phyloP scores from a whole-genome alignment of 2,113 vertebrate species.

The Eidolon helvum region DNA sequence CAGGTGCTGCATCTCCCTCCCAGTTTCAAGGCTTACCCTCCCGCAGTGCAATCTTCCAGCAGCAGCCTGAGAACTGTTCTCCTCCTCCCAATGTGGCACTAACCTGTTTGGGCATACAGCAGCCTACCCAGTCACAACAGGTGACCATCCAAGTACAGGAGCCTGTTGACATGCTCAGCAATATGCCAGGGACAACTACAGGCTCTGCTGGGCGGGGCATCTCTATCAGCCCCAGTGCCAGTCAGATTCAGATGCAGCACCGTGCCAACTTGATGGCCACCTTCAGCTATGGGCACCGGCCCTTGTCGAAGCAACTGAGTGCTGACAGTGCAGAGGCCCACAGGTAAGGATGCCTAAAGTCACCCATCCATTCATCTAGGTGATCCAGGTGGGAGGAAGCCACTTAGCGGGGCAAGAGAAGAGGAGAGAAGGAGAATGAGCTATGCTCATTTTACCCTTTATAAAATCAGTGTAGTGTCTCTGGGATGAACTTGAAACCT shows the following conservation, averaged over 20 bases:
- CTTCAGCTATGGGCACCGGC: constrained; percentile 90
- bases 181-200: constrained; percentile 65
- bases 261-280: constrained; percentile 91
- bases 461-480: background rate
- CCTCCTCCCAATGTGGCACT: constrained; percentile 89
- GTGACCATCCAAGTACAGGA: constrained; percentile 98
- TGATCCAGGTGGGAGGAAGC: background rate
- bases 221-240: constrained; percentile 81
- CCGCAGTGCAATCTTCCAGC: constrained; percentile 89
- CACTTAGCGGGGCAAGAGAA: background rate
- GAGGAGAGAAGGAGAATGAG: background rate
- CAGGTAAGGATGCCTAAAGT: constrained; percentile 84
- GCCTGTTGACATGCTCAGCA: constrained; percentile 87
- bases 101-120: constrained; percentile 87
- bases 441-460: background rate
- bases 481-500: background rate
- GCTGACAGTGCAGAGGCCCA: constrained; percentile 97
- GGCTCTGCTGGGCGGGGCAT: constrained; percentile 77
- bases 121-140: constrained; percentile 89
- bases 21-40: constrained; percentile 90
- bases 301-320: constrained; percentile 97
- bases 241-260: constrained; percentile 86
- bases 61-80: constrained; percentile 90
- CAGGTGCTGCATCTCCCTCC: constrained; percentile 88
- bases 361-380: background rate